Base-by-base conservation (phyloP, 2,113 vertebrate genomes). In the Albula goreensis region DNA sequence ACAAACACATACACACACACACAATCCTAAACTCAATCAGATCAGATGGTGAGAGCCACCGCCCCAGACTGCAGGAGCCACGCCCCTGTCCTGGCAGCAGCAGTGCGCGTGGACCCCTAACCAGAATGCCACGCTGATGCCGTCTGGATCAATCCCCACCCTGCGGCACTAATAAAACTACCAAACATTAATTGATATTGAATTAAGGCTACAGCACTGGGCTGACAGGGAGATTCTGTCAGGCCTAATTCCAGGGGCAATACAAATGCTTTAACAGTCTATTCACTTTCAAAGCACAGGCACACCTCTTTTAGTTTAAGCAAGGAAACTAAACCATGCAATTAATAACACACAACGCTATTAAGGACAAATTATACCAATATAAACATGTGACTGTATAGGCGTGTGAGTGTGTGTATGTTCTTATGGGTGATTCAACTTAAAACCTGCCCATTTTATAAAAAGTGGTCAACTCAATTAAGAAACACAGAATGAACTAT, bases 1-100 rank as follows among this genome's bases (percentile, higher is more conserved):
- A 41, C 31, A 41, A 0, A 41, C 31, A 41, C 31, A 41, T 1
- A 41, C 31, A 41, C 31, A 41, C 31, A 41, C 1, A 41, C 31
- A 41, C 31, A 60, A 60, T 15, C 56, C 56, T 15, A 11, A 15
- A 11, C 56, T 15, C 4, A 15, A 60, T 13, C 56, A 12, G 12
- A 60, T 60, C 56, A 60, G 11, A 60, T 60, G 10, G 56, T 3
- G 10, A 11, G 17, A 48, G 11, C 78, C 49, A 50, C 19, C 15
- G 11, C 22, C 79, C 49, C 41, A 70, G 22, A 81, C 78, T 50
- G 50, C 85, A 86, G 56, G 57, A 81, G 57, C 60, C 60, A 83
- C 41, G 41, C 82, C 60, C 56, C 60, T 48, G 13, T 49, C 11
- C 17, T 7, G 41, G 51, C 57, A 70, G 82, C 82, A 66, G 31